Conservation (phyloP, 2,113 vertebrate genomes). For the Symphodus melops region DNA sequence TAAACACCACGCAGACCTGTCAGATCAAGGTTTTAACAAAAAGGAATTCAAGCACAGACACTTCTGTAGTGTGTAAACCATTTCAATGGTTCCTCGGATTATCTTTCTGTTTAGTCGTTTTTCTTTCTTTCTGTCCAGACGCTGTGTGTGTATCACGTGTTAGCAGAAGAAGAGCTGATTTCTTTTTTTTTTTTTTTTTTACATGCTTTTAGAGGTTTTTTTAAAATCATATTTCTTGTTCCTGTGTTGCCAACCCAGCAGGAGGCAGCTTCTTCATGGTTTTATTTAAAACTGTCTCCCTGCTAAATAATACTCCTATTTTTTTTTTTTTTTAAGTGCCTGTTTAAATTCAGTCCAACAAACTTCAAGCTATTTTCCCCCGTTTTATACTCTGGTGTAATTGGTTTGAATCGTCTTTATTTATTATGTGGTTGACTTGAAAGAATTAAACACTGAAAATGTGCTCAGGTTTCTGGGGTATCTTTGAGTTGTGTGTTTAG, state of each 20-base stretch:
- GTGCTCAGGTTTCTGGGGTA: slow-evolving; percentile 5
- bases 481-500: not conserved
- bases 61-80: slow-evolving; percentile 56
- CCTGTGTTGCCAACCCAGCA: slow-evolving; percentile 33
- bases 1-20: slow-evolving; percentile 16
- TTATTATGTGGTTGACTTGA: slow-evolving; percentile 82
- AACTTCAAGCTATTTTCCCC: slow-evolving; percentile 59
- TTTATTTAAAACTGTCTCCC: slow-evolving; percentile 32
- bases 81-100: slow-evolving; percentile 46
- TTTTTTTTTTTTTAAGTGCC: slow-evolving; percentile 56
- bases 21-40: slow-evolving; percentile 14
- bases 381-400: slow-evolving; percentile 65
- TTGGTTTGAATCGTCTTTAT: slow-evolving; percentile 80
- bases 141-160: slow-evolving; percentile 44
- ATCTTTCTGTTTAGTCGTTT: slow-evolving; percentile 12
- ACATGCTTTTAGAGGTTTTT: slow-evolving; percentile 57
- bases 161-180: slow-evolving; percentile 37
- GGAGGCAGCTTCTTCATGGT: slow-evolving; percentile 53
- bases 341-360: slow-evolving; percentile 63
- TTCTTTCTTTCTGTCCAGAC: slow-evolving; percentile 11
- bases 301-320: slow-evolving; percentile 56
- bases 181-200: slow-evolving; percentile 67
- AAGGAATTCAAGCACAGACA: slow-evolving; percentile 22
- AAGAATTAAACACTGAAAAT: slow-evolving; percentile 81
- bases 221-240: slow-evolving; percentile 32